Base-by-base conservation (phyloP, 23 tunicate genomes). In the Styela plicata region DNA sequence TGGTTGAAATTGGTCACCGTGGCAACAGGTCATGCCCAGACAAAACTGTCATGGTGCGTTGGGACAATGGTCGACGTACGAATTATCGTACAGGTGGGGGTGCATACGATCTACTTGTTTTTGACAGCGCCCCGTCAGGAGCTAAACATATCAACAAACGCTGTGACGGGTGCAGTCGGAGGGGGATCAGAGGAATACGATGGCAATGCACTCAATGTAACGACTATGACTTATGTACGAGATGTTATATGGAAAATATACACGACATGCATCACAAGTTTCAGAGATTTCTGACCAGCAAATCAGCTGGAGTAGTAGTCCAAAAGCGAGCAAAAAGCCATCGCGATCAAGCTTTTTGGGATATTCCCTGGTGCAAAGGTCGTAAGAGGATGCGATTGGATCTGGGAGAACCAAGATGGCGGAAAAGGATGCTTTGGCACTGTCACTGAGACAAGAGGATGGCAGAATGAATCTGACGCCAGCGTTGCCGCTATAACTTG, bases 61-160 rank as follows among this genome's bases (percentile, higher is more conserved):
- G 89, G 89, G 89, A 86, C 76, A 80, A 82, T 44, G 89, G 89
- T 0, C 69, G 33, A 21, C 36, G 89, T 17, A 86, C 84, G 24
- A 80, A 86, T 33, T 86, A 86, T 37, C 64, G 84, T 5, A 52
- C 79, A 1, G 89, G 89, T 21, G 69, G 71, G 18, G 90, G 79
- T 18, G 79, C 84, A 33, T 80, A 69, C 64, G 89, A 86, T 74
- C 79, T 86, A 0, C 71, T 86, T 3, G 83, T 86, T 26, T 69
- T 86, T 16, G 89, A 86, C 70, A 70, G 84, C 63, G 84, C 84
- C 16, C 79, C 84, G 1, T 67, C 89, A n/a, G 88, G 88, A 26
- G 65, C 76, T 57, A 85, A 85, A 62, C 90, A 86, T 64, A 21
- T 31, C 17, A 67, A 75, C 19, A 52, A 80, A 28, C 52, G 61